phyloP scores from a whole-genome alignment of 2,797 vertebrate genomes.

The Podarcis siculus region DNA sequence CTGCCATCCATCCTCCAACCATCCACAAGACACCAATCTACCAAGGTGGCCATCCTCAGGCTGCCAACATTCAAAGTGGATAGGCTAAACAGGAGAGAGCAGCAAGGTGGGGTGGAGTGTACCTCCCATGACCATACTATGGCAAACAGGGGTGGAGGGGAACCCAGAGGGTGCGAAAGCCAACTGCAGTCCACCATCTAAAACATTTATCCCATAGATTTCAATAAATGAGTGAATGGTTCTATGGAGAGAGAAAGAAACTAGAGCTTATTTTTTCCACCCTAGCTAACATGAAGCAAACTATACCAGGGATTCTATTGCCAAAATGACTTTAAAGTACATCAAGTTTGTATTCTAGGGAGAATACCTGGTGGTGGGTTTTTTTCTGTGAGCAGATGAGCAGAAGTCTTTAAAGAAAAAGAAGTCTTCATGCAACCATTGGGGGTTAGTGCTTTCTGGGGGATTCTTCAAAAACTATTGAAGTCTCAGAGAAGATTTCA shows the following conservation, averaged over 20 bases:
- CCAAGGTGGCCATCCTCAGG: too few relatives aligned
- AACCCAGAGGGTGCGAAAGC: neutral
- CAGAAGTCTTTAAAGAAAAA: slow-evolving; percentile 32
- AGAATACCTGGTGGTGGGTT: neutral
- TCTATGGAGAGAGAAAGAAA: neutral
- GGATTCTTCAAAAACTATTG: slow-evolving; percentile 6
- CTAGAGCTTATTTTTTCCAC: neutral
- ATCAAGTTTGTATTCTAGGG: slow-evolving; percentile 13
- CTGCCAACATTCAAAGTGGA: neutral
- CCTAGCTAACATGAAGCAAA: neutral
- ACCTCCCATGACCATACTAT: neutral
- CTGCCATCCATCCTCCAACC: too few relatives aligned
- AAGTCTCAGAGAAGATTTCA: slow-evolving; percentile 15
- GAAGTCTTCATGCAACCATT: slow-evolving; percentile 2
- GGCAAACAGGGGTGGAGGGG: neutral
- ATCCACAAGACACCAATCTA: too few relatives aligned
- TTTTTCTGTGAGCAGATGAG: slow-evolving; percentile 13
- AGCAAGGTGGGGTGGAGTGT: neutral
- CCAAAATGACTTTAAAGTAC: neutral
- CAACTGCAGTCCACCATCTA: neutral
- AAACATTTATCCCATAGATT: neutral
- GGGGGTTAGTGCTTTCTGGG: neutral
- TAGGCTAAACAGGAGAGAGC: neutral
- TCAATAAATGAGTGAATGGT: neutral
- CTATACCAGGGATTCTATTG: neutral